phyloP scores from a whole-genome alignment of 2,888 invertebrate genomes.

The Minunthozetes semirufus region DNA sequence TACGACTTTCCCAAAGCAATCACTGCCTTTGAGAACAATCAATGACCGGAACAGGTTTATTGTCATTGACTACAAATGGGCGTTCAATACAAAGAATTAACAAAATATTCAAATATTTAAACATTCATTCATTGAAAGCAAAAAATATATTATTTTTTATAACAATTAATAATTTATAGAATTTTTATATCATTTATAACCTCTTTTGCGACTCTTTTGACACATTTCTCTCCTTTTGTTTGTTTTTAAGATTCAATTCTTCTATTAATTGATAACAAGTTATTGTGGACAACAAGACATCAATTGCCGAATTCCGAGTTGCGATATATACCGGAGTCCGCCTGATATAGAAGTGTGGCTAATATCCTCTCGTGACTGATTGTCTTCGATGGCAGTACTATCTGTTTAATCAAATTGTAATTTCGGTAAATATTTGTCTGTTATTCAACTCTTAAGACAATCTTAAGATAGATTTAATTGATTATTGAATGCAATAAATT shows the following conservation, averaged over 20 bases:
- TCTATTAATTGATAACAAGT: constrained; percentile 22
- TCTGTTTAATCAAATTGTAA: constrained; percentile 51
- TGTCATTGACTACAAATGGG: constrained; percentile 36
- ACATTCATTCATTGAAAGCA: constrained; percentile 22
- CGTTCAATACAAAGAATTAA: constrained; percentile 30
- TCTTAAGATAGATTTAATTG: not conserved
- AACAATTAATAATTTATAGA: constrained; percentile 20
- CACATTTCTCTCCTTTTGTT: not conserved
- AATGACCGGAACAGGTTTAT: constrained; percentile 18
- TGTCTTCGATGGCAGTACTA: constrained; percentile 83
- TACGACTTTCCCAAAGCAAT: constrained; percentile 37
- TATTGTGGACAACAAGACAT: constrained; percentile 24
- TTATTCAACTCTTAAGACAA: no score
- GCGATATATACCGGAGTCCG: constrained; percentile 69
- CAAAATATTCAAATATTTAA: constrained; percentile 21
- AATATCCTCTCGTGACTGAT: constrained; percentile 84
- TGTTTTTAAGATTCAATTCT: not conserved
- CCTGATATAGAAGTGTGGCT: constrained; percentile 86
- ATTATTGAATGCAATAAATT: not conserved
- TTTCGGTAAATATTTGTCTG: no score
- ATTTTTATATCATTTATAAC: not conserved
- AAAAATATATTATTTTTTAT: constrained; percentile 23
- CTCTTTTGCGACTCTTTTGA: not conserved
- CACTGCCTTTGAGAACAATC: constrained; percentile 33
- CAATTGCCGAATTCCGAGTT: constrained; percentile 29